Percentiles rank a stretch among this genome's conserved stretches.
Evolutionary conservation across 2,797 vertebrate genomes (phyloP).

Genomic region (Otolemur crassicaudatus): DNA sequence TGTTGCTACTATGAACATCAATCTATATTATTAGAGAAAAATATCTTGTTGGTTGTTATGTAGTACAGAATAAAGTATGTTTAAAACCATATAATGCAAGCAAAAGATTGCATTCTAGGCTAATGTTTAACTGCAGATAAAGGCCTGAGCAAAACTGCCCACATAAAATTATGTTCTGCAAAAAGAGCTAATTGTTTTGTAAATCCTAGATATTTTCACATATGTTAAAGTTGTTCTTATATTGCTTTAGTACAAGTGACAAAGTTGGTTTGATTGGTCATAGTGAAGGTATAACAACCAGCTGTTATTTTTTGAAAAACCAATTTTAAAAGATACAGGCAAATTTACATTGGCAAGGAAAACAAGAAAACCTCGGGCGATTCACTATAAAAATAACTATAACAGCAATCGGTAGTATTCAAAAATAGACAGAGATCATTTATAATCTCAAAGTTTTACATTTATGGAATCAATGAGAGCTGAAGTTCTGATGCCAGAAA

Average conservation of each 20-base stretch:
- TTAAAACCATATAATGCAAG: neutral
- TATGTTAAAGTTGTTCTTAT: neutral
- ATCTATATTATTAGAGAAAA: neutral
- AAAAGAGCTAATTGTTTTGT: neutral
- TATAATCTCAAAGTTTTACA: neutral
- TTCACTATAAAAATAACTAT: neutral
- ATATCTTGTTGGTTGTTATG: neutral
- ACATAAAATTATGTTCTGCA: neutral
- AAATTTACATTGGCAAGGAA: neutral
- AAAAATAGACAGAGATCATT: constrained; percentile 4
- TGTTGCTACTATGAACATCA: neutral
- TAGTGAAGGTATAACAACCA: neutral
- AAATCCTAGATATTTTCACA: neutral
- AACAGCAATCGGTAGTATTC: neutral
- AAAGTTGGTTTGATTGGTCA: neutral
- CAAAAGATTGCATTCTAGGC: neutral
- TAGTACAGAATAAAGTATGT: neutral
- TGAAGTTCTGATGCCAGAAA: constrained; percentile 1
- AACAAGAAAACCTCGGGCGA: neutral
- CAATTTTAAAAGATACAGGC: neutral
- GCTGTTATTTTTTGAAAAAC: neutral
- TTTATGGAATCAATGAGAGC: neutral
- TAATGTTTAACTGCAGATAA: neutral
- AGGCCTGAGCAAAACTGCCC: neutral
- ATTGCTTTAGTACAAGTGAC: neutral